Conservation (phyloP, 92 coral and sea anemone species). For the Zoanthus sociatus region DNA sequence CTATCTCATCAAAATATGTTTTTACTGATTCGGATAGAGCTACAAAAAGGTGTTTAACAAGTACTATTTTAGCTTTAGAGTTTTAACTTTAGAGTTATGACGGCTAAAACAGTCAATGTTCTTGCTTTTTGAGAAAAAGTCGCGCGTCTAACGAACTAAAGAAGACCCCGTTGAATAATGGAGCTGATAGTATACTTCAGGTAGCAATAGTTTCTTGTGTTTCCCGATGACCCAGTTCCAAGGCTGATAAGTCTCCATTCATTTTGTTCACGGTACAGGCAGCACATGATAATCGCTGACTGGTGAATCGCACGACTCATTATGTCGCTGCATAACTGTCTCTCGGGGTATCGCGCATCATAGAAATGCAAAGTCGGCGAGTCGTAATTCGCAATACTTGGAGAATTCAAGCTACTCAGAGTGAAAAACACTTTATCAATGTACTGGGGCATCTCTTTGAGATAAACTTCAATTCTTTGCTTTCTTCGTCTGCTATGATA, state of each 20-base stretch:
- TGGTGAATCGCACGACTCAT: constrained; percentile 31
- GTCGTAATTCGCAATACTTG: constrained; percentile 55
- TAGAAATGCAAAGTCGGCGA: constrained; percentile 64
- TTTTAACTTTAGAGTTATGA: too few relatives aligned
- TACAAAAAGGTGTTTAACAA: too few relatives aligned
- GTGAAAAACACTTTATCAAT: constrained; percentile 70
- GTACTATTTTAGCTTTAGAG: too few relatives aligned
- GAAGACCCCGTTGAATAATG: background rate
- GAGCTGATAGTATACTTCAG: constrained; percentile 4
- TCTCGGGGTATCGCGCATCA: constrained; percentile 55
- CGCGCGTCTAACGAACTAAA: background rate
- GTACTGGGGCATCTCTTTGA: constrained; percentile 46
- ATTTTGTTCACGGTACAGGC: background rate
- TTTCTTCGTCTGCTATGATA: constrained; percentile 47
- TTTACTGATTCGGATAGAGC: too few relatives aligned
- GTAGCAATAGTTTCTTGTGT: background rate
- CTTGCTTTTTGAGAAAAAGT: too few relatives aligned
- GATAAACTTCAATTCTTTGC: constrained; percentile 47
- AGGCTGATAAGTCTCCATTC: constrained; percentile 28
- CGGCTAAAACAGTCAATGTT: too few relatives aligned
- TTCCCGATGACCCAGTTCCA: constrained; percentile 1
- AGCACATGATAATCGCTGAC: constrained; percentile 12
- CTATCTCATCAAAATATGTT: too few relatives aligned
- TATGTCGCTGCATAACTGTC: constrained; percentile 54
- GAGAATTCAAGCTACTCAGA: constrained; percentile 67